These are phyloP conservation scores for Agrypnia vestita DNA, from an alignment of 1,140 invertebrate species.

Conservation along the genomic window DNA sequence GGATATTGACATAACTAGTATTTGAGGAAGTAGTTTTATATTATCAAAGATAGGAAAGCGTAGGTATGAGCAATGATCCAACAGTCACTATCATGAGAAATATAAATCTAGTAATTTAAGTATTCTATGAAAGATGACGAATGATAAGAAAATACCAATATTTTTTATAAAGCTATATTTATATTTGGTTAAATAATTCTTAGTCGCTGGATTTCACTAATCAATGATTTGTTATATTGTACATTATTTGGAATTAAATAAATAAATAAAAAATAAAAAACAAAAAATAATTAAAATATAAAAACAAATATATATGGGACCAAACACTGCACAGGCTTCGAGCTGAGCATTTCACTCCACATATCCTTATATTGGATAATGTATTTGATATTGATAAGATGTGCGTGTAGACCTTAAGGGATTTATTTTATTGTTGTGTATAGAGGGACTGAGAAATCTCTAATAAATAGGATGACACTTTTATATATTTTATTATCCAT, in stretches of 20 bases:
- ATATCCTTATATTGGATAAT: constrained; percentile 2
- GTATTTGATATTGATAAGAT: no score
- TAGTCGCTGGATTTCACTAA: constrained; percentile 59
- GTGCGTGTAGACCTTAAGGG: no score
- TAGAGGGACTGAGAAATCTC: no score
- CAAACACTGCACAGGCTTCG: constrained; percentile 37
- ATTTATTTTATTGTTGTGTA: no score
- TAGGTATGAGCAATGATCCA: constrained; percentile 6
- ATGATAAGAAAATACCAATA: constrained; percentile 57
- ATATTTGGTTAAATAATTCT: constrained; percentile 57
- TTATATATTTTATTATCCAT: no score
- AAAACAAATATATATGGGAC: constrained; percentile 59
- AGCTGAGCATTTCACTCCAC: constrained; percentile 30
- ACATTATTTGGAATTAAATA: constrained; percentile 71
- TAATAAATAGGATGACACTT: no score
- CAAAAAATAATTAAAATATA: constrained; percentile 68
- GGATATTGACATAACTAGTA: constrained; percentile 43
- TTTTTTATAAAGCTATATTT: constrained; percentile 62
- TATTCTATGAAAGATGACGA: constrained; percentile 54
- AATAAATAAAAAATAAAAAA: constrained; percentile 68
- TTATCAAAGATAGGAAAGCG: constrained; percentile 2
- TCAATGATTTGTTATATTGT: constrained; percentile 72
- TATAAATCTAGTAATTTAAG: constrained; percentile 33
- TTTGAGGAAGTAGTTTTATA: constrained; percentile 7
- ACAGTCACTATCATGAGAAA: constrained; percentile 6